Evolutionary conservation across 2,113 vertebrate genomes (phyloP).

Genomic region (Urocynchramus pylzowi): DNA sequence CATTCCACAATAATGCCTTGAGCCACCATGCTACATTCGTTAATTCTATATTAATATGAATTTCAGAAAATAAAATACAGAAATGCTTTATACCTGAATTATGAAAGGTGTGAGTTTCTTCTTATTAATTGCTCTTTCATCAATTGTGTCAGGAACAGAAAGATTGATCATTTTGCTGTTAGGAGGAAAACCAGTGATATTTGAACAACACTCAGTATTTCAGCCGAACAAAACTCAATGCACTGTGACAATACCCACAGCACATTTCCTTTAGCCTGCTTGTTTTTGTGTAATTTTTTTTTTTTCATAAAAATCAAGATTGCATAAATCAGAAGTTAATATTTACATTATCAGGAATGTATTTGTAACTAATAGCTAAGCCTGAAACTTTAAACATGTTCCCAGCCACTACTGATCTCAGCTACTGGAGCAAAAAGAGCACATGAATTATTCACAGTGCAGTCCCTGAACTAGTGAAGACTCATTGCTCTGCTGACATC

Average conservation of each 20-base stretch:
- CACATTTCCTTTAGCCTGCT: background rate
- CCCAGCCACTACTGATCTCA: background rate
- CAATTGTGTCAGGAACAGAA: conserved; percentile 94
- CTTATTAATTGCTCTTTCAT: conserved; percentile 96
- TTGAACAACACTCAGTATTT: background rate
- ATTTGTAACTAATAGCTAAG: conserved; percentile 41
- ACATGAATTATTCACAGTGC: conserved; percentile 29
- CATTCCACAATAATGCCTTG: background rate
- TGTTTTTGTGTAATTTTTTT: background rate
- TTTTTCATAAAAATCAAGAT: background rate
- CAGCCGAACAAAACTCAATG: background rate
- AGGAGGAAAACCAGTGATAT: background rate
- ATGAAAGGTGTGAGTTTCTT: conserved; percentile 95
- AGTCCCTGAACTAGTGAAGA: background rate
- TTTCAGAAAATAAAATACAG: background rate
- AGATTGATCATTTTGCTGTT: conserved; percentile 97
- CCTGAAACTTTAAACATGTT: conserved; percentile 46
- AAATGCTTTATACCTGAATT: conserved; percentile 78
- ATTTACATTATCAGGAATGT: background rate
- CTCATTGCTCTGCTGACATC: background rate
- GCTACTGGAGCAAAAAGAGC: background rate
- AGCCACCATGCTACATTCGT: background rate
- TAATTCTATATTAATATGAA: background rate
- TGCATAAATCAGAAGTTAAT: conserved; percentile 10
- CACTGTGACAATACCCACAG: background rate